phyloP scores from a whole-genome alignment of 2,797 vertebrate genomes.

The Hylomyscus alleni region DNA sequence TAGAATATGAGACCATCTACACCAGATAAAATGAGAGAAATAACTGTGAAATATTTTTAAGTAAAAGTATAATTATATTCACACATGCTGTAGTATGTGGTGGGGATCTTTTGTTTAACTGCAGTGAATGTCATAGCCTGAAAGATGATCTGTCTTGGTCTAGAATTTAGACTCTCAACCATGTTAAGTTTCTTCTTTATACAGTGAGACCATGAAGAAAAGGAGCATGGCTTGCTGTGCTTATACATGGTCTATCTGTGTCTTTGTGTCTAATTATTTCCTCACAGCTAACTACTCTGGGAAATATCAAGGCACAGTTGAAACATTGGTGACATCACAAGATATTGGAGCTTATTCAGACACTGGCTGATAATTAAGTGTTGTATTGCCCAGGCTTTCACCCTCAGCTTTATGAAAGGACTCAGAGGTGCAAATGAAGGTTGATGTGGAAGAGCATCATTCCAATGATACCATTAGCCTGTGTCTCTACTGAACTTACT shows the following conservation, averaged over 20 bases:
- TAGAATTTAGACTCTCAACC: not conserved
- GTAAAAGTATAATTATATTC: not conserved
- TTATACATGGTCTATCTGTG: not conserved
- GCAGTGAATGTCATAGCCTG: not conserved
- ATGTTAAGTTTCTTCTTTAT: not conserved
- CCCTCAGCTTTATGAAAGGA: not conserved
- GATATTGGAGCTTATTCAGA: not conserved
- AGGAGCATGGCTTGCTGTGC: not conserved
- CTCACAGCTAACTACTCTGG: not conserved
- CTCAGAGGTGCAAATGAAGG: not conserved
- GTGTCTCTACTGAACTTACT: not conserved
- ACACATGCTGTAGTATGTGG: not conserved
- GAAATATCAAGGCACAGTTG: not conserved
- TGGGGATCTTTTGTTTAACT: not conserved
- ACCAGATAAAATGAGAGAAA: not conserved
- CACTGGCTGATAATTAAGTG: not conserved
- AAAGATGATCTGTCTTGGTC: not conserved
- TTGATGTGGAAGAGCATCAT: not conserved
- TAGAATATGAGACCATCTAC: not conserved
- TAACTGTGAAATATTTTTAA: conserved; percentile 24
- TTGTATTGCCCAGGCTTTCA: not conserved
- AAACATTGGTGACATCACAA: not conserved
- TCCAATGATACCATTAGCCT: not conserved
- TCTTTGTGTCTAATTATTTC: conserved; percentile 36
- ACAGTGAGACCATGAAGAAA: not conserved